These are phyloP conservation scores for Rousettus leschenaultii DNA, from an alignment of 2,113 vertebrate species.

Conservation along the genomic window DNA sequence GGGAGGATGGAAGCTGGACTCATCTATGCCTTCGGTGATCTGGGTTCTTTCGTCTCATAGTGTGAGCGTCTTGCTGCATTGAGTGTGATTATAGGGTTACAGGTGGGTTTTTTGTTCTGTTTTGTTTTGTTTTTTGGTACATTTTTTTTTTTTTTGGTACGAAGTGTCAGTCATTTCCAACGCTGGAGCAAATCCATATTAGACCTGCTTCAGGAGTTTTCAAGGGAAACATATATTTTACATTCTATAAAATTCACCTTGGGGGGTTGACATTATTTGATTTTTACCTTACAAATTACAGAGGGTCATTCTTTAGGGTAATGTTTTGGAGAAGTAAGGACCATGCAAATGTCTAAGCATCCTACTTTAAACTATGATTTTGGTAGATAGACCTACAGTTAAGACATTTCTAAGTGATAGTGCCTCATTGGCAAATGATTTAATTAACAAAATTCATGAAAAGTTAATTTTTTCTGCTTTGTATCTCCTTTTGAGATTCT, in stretches of 20 bases:
- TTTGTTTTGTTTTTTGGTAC: not conserved
- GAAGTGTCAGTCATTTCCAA: not conserved
- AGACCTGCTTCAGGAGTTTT: not conserved
- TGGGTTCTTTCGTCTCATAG: fast-evolving
- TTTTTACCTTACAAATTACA: not conserved
- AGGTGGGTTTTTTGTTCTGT: not conserved
- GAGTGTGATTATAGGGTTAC: not conserved
- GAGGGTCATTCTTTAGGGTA: not conserved
- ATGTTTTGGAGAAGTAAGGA: not conserved
- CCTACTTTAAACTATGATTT: not conserved
- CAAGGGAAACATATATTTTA: not conserved
- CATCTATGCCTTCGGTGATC: not conserved
- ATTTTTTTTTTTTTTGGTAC: not conserved
- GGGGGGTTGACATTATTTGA: not conserved
- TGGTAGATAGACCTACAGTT: not conserved
- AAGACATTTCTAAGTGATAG: not conserved
- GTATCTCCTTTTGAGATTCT: not conserved
- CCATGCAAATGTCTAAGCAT: not conserved
- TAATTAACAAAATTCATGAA: not conserved
- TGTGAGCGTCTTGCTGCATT: not conserved
- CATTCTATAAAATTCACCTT: not conserved
- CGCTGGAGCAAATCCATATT: not conserved
- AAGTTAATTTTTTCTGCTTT: not conserved
- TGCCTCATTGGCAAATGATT: not conserved
- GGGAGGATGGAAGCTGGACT: not conserved